phyloP scores from a whole-genome alignment of 2,888 invertebrate species.

The Melangyna quadrimaculata region DNA sequence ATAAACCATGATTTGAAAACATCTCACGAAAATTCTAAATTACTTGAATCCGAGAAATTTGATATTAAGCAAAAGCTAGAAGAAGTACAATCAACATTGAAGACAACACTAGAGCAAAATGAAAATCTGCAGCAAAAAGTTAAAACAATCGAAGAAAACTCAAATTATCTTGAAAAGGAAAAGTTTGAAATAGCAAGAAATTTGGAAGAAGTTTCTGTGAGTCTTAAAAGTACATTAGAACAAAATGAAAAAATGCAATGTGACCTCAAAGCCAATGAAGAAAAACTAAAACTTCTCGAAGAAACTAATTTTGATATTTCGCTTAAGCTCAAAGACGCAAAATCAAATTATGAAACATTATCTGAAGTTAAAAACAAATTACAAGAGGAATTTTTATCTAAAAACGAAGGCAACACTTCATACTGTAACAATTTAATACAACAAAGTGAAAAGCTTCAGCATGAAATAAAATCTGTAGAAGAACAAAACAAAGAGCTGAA shows the following conservation, averaged over 20 bases:
- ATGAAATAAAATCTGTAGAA: constrained; percentile 67
- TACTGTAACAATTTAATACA: neutral
- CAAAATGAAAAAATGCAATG: constrained; percentile 77
- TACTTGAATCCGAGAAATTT: constrained; percentile 20
- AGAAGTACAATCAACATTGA: constrained; percentile 67
- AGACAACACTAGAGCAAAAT: constrained; percentile 72
- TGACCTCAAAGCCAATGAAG: constrained; percentile 79
- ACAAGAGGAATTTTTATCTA: constrained; percentile 79
- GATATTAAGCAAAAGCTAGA: constrained; percentile 75
- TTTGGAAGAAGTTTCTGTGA: constrained; percentile 81
- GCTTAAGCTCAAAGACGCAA: constrained; percentile 82
- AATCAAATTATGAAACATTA: constrained; percentile 75
- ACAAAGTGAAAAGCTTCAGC: constrained; percentile 67
- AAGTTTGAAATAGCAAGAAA: constrained; percentile 34
- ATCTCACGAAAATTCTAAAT: constrained; percentile 82
- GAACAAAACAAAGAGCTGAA: constrained; percentile 73
- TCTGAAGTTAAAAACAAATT: constrained; percentile 72
- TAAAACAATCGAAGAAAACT: constrained; percentile 1
- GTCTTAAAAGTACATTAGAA: constrained; percentile 73
- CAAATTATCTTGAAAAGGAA: constrained; percentile 67
- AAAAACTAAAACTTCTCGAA: constrained; percentile 72
- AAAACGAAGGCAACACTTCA: neutral
- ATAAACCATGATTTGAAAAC: constrained; percentile 84
- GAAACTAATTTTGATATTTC: constrained; percentile 80
- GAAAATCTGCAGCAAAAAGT: constrained; percentile 32